Evolutionary conservation across 2,113 vertebrate species (phyloP).

Genomic region (Amazona guildingii): DNA sequence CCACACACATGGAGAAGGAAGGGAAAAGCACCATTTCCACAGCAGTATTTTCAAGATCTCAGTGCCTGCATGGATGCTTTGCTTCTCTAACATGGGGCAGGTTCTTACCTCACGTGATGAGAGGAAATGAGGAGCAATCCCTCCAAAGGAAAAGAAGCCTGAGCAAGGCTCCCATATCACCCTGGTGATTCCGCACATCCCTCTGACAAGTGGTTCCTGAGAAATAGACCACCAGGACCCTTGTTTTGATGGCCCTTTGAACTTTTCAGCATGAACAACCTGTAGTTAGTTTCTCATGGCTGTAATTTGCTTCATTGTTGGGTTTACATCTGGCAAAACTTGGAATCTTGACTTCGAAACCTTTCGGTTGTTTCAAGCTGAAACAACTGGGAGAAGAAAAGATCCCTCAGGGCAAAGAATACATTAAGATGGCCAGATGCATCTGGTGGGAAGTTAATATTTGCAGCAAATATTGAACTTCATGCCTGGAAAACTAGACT

Average conservation of each 20-base stretch:
- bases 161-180: background rate
- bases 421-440: background rate
- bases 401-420: background rate
- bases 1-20: background rate
- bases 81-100: background rate
- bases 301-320: background rate
- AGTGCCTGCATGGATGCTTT: background rate
- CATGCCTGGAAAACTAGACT: background rate
- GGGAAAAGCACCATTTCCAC: background rate
- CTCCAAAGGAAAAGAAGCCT: background rate
- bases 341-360: background rate
- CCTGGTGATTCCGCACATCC: background rate
- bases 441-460: background rate
- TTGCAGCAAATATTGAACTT: conserved; percentile 19
- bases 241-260: background rate
- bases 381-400: background rate
- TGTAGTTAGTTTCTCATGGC: background rate
- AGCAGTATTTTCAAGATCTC: background rate
- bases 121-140: background rate
- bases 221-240: background rate
- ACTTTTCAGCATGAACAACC: background rate
- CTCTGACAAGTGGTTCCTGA: background rate
- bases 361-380: background rate
- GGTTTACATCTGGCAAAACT: background rate
- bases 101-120: background rate